Evolutionary conservation across 2,797 vertebrate species (phyloP).

Genomic region (Anguilla obscura): DNA sequence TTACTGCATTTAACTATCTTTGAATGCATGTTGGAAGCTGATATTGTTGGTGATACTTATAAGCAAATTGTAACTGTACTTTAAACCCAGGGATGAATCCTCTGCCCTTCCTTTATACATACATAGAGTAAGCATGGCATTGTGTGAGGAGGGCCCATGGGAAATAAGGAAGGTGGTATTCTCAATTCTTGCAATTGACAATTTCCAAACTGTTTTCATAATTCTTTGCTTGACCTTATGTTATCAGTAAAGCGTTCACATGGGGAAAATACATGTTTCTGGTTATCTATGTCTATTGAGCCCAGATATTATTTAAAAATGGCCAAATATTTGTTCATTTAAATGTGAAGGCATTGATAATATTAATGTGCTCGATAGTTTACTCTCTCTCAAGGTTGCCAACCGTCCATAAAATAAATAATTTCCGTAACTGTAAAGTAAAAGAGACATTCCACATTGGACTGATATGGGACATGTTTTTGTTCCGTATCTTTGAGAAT

Average conservation of each 20-base stretch:
- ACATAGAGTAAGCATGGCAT: not conserved
- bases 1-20: not conserved
- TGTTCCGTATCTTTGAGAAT: no score
- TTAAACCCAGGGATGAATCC: not conserved
- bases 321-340: slow-evolving; percentile 24
- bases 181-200: not conserved
- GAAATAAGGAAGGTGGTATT: not conserved
- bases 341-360: slow-evolving; percentile 4
- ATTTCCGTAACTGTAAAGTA: no score
- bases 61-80: not conserved
- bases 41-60: not conserved
- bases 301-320: not conserved
- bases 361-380: slow-evolving; percentile 3
- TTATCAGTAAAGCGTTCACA: slow-evolving; percentile 7
- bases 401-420: no score
- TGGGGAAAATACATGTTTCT: not conserved
- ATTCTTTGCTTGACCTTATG: slow-evolving; percentile 7
- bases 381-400: not conserved
- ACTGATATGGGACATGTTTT: no score
- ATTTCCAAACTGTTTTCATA: slow-evolving; percentile 10
- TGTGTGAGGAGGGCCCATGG: not conserved
- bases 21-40: not conserved
- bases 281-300: not conserved
- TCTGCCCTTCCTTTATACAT: not conserved
- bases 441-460: no score